These are phyloP conservation scores for Whitmania pigra DNA, from an alignment of 1,140 invertebrate species.

Conservation along the genomic window DNA sequence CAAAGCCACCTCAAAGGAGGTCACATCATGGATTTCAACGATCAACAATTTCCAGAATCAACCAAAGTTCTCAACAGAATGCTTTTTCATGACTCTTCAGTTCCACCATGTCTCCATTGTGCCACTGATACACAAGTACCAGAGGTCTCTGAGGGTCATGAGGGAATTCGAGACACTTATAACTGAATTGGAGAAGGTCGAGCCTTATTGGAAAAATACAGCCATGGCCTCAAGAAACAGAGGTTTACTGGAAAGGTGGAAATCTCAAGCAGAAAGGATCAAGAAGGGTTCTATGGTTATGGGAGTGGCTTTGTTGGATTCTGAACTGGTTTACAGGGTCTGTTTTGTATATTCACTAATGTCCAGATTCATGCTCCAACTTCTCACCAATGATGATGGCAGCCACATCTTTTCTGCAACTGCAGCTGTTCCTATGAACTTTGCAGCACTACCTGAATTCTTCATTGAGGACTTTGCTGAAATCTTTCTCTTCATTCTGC, in stretches of 20 bases:
- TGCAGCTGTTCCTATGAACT: slow-evolving; percentile 54
- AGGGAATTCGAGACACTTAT: slow-evolving; percentile 75
- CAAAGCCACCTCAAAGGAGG: slow-evolving; percentile 65
- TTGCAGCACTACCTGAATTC: slow-evolving; percentile 79
- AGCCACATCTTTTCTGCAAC: slow-evolving; percentile 44
- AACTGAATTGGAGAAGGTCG: slow-evolving; percentile 24
- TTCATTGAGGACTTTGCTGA: slow-evolving; percentile 92
- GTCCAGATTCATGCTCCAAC: not conserved
- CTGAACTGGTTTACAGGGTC: not conserved
- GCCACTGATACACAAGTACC: slow-evolving; percentile 74
- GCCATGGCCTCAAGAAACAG: slow-evolving; percentile 61
- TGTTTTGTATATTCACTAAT: not conserved
- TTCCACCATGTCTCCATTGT: slow-evolving; percentile 79
- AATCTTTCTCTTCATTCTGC: slow-evolving; percentile 77
- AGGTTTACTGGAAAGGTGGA: slow-evolving; percentile 71
- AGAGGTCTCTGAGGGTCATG: slow-evolving; percentile 63
- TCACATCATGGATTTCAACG: slow-evolving; percentile 54
- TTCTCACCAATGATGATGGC: slow-evolving; percentile 4
- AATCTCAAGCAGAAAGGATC: slow-evolving; percentile 53
- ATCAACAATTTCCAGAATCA: not conserved
- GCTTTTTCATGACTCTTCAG: slow-evolving; percentile 88
- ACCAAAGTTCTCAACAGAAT: slow-evolving; percentile 82
- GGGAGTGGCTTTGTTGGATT: slow-evolving; percentile 1
- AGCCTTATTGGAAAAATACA: slow-evolving; percentile 64
- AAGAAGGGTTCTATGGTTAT: not conserved